Base-by-base conservation (phyloP, 2,797 vertebrate species). In the Threskiornis aethiopicus region DNA sequence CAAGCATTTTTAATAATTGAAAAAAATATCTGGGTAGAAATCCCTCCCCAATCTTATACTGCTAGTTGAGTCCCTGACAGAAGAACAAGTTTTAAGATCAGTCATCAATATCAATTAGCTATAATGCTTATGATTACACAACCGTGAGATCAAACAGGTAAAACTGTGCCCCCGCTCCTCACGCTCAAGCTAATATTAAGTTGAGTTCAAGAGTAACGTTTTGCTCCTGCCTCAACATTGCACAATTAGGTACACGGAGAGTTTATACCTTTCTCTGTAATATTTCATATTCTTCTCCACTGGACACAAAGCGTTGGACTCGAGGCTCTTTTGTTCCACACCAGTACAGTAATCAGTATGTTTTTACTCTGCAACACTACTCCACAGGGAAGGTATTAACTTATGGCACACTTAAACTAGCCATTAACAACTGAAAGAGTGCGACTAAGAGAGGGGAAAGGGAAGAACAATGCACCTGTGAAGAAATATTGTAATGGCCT, bases 171-270 rank as follows among this genome's bases (percentile, higher is more conserved):
- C n/a, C 35, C 4, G 4, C 41, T 81, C 21, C 57, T 79, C 52
- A 54, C 19, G 3, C 35, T 83, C 37, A 26, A 69, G 28, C 17
- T 70, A 57, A 59, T 67, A 26, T 0, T 19, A 39, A 87, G 37
- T 78, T 19, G 44, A 87, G 37, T 78, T 86, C 65, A 62, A 29
- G 17, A 62, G 21, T 33, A 42, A 51, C 2, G 33, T 62, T 58
- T 80, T 0, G 0, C 33, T 39, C 25, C 25, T 21, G 14, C 41
- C 57, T 77, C 49, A 72, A 6, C 31, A 20, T 39, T 58, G 24
- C 59, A 39, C 54, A n/a, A 5, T 58, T 58, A 76, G 47, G 33
- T 65, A 51, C 33, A 37, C 0, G 0, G 24, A 33, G 8, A 25
- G 20, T 28, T 85, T 75, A 35, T 85, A 49, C 29, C 18, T 76